Evolutionary conservation across 1,140 invertebrate species (phyloP), one percentile per base, ranked within the genome.

Genomic region (Battus philenor): DNA sequence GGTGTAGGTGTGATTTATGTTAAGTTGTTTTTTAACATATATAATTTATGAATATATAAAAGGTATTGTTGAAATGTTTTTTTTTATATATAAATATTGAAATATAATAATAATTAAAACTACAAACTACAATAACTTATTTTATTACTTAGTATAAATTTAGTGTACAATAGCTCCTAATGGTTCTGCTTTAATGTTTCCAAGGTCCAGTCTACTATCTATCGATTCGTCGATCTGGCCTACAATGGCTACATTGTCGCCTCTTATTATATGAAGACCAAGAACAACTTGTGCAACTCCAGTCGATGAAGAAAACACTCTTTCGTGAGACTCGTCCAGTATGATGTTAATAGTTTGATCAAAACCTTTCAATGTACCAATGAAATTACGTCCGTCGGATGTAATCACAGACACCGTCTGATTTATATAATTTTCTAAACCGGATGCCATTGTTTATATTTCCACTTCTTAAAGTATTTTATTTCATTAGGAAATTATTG

Each of bases 291-390:
- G 97, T 70, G 98, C 97, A 26, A 99, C 94, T 30, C 97, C 98
- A 63, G 94, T 90, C 6, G 91, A 92, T 8, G 93, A 92, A 44
- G 95, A 98, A 77, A 97, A 99, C 8, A 99, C 97, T 70, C 98
- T 88, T 85, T 99, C 98, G 82, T 98, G 97, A 44, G 96, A 98
- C 84, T 99, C 97, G 78, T 99, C 97, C 18, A 99, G 87, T 67
- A 99, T 98, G 50, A 99, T 89, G 72, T 99, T 99, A 46, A 99
- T 97, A 10, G 97, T 98, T 86, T 99, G 98, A 87, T 99, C 98
- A 88, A 98, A 99, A 30, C 87, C 85, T 46, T 88, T 89, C n/a
- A 89, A 56, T 1, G 86, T 94, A 85, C 97, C 96, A 54, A 98
- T 95, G 78, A 98, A 98, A 86, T 97, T 97, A 65, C 97, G 88